A percentile compares a stretch with the other conserved stretches of the same genome.
Evolutionary conservation across 1,140 invertebrate genomes (phyloP).

Genomic region (Aphelenchoides fujianensis): DNA sequence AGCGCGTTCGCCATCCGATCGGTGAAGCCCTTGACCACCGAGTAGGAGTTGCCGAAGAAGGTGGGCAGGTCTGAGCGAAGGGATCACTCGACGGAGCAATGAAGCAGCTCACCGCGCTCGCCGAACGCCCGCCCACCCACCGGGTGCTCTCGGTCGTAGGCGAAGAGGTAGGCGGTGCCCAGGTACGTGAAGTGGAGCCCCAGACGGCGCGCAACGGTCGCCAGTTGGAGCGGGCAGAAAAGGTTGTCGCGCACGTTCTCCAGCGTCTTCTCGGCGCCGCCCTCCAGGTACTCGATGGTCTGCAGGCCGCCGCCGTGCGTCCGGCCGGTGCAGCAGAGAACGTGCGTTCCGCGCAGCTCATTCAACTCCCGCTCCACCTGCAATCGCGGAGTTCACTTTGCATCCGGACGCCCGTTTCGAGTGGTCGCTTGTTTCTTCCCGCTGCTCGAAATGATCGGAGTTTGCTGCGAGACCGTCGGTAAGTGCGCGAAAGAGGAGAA

Average conservation of each 20-base stretch:
- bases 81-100: not conserved
- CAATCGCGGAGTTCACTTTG: conserved; percentile 11
- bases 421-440: not conserved
- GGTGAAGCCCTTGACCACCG: conserved; percentile 61
- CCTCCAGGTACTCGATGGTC: conserved; percentile 61
- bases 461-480: not conserved
- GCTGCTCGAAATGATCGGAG: not conserved
- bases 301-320: conserved; percentile 58
- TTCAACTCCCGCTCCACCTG: conserved; percentile 51
- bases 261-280: conserved; percentile 55
- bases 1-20: conserved; percentile 56
- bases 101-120: conserved; percentile 44
- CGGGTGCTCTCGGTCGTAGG: conserved; percentile 58
- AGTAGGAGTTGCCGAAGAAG: conserved; percentile 62
- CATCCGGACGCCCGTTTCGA: not conserved
- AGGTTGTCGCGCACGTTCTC: conserved; percentile 60
- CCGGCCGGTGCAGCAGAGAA: conserved; percentile 57
- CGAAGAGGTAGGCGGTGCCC: conserved; percentile 60
- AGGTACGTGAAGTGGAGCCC: conserved; percentile 60
- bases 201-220: conserved; percentile 46
- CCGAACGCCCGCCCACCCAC: conserved; percentile 51
- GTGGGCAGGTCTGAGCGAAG: conserved; percentile 58
- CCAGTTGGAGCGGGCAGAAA: conserved; percentile 49
- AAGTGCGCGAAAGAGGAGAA: not conserved
- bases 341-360: conserved; percentile 49